phyloP scores from a whole-genome alignment of 2,113 vertebrate species.

The Tiliqua scincoides region DNA sequence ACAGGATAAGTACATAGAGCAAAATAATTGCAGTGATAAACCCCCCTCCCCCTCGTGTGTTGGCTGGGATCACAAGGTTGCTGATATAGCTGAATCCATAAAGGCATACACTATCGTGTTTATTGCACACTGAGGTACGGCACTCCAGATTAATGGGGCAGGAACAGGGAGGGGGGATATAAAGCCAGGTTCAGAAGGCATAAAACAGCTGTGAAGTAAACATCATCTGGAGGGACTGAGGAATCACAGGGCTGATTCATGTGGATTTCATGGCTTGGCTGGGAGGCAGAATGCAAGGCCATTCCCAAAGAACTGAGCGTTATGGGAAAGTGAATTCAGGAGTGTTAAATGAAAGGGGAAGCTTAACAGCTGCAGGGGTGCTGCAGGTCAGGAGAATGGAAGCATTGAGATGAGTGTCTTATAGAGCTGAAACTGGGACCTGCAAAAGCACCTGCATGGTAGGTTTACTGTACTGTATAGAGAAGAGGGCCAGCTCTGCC shows the following conservation, averaged over 20 bases:
- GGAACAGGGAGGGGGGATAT: conserved; percentile 31
- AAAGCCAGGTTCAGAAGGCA: neutral
- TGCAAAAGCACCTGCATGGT: neutral
- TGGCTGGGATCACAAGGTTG: conserved; percentile 73
- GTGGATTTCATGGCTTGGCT: neutral
- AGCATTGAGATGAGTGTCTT: neutral
- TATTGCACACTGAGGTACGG: conserved; percentile 40
- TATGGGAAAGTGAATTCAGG: neutral
- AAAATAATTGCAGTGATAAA: conserved; percentile 77
- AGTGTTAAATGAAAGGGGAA: neutral
- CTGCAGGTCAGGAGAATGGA: too few relatives aligned
- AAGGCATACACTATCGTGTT: conserved; percentile 65
- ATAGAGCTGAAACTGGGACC: neutral
- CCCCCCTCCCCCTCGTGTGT: conserved; percentile 69
- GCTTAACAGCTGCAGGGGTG: neutral
- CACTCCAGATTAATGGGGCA: conserved; percentile 59
- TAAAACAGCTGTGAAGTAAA: neutral
- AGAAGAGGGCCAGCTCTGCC: neutral
- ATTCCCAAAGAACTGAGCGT: neutral
- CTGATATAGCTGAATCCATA: conserved; percentile 80
- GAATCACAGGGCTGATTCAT: neutral
- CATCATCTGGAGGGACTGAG: neutral
- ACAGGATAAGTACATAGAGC: conserved; percentile 67
- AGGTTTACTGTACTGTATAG: neutral
- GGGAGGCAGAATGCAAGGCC: neutral